Evolutionary conservation across 2,797 vertebrate genomes (phyloP).

Genomic region (Liasis olivaceus): DNA sequence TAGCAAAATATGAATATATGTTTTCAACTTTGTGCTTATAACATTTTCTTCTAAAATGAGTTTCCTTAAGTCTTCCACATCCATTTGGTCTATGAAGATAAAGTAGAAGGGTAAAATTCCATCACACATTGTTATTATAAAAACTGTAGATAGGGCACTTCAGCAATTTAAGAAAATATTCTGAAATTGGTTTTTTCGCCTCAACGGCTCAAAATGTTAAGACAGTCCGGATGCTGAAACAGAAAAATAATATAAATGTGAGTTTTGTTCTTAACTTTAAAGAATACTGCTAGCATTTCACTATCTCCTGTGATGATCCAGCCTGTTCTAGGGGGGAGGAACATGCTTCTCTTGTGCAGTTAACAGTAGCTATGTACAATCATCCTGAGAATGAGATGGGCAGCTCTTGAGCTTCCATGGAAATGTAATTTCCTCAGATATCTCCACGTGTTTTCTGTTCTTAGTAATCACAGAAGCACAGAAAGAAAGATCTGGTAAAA

Average conservation of each 20-base stretch:
- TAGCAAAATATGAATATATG: background rate
- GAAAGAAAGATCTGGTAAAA: too few relatives aligned
- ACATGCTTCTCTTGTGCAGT: background rate
- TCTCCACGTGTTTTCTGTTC: background rate
- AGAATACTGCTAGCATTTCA: background rate
- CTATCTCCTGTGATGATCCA: background rate
- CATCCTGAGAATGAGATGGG: background rate
- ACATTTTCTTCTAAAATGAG: background rate
- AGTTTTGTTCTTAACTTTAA: background rate
- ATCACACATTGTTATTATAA: background rate
- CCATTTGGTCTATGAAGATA: background rate
- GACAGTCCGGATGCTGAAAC: constrained; percentile 38
- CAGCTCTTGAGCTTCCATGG: background rate
- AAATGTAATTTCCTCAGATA: background rate
- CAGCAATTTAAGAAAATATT: background rate
- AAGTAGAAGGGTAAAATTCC: background rate
- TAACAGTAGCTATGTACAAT: background rate
- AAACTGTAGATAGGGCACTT: background rate
- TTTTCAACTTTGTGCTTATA: background rate
- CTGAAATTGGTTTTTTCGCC: background rate
- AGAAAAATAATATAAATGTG: background rate
- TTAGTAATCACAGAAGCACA: background rate
- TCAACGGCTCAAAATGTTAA: constrained; percentile 22
- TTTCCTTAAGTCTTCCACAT: background rate
- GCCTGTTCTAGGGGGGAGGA: background rate